Base-by-base conservation (phyloP, 53 echinoderm and acorn worm species). In the Henricia sp. region DNA sequence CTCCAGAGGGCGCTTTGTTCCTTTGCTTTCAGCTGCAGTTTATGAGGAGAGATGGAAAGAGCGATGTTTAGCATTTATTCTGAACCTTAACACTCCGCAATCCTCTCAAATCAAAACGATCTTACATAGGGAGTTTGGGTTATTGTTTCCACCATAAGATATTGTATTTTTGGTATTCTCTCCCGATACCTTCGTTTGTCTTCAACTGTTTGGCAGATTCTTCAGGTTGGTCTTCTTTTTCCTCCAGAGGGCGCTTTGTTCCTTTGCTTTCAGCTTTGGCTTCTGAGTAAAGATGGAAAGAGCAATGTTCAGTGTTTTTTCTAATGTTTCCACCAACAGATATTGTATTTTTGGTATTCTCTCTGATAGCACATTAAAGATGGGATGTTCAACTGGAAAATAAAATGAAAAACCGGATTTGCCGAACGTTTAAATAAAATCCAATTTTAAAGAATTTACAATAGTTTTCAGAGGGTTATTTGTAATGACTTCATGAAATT, bases 1-100 rank as follows among this genome's bases (percentile, higher is more conserved):
- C 30, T 93, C 94, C 0, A 72, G 82, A 33, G 94, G 71, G 82
- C 96, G 93, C 82, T 96, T 96, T 58, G 67, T 73, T 51, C 86
- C 89, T 70, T 63, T 88, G 29, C 21, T 46, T 12, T 34, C 62
- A 19, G 51, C 41, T 16, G 88, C 14, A 48, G 56, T 56, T 2
- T 50, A 72, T 56, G 55, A 14, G 4, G 1, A 60, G 13, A 29
- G 14, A 32, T 32, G 29, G 58, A 4, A 23, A 56, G 1, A 9
- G 25, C 3, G 3, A 19, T 8, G 3, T 3, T n/a, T 23, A 53
- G 23, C 3, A 53, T 3, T 14, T 9, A 19, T n/a, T n/a, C 3
- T 53, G 3, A 9, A n/a, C n/a, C n/a, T n/a, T n/a, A n/a, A n/a
- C n/a, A n/a, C n/a, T n/a, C n/a, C n/a, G n/a, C n/a, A n/a, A n/a